phyloP scores from a whole-genome alignment of 1,140 invertebrate species.

The Rhagoletis zephyria region DNA sequence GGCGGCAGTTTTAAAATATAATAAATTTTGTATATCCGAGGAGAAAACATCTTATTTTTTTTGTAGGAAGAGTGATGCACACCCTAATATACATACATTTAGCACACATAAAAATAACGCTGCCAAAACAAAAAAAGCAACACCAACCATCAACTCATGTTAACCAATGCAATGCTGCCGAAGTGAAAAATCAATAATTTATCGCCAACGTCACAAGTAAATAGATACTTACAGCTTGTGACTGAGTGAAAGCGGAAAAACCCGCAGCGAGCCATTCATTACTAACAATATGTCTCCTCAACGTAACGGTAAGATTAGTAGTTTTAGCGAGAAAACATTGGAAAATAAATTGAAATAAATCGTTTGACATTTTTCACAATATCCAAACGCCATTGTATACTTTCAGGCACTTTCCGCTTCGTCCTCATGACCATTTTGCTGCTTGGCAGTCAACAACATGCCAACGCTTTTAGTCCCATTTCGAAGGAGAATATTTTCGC shows the following conservation, averaged over 20 bases:
- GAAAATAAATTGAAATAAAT: background rate
- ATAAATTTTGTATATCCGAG: no score
- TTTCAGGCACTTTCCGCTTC: background rate
- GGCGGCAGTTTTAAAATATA: no score
- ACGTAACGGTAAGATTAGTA: slow-evolving; percentile 43
- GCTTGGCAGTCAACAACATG: slow-evolving; percentile 18
- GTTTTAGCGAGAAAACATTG: background rate
- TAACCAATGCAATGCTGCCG: background rate
- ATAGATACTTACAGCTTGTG: background rate
- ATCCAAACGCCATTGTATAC: background rate
- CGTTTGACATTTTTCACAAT: background rate
- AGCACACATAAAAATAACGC: no score
- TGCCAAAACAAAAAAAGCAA: no score
- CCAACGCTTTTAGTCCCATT: slow-evolving; percentile 49
- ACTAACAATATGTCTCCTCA: slow-evolving; percentile 42
- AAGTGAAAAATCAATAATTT: slow-evolving; percentile 32
- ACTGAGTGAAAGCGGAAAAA: slow-evolving; percentile 6
- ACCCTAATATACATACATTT: background rate
- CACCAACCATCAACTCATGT: no score
- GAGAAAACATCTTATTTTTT: no score
- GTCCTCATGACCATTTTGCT: background rate
- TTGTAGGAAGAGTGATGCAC: no score
- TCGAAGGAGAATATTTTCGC: slow-evolving; percentile 74
- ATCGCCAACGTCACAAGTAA: background rate
- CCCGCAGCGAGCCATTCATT: background rate